Percentiles rank a stretch among this genome's conserved stretches.
Evolutionary conservation across 64 coral and sea anemone genomes (phyloP).

Genomic region (Montipora cactus): DNA sequence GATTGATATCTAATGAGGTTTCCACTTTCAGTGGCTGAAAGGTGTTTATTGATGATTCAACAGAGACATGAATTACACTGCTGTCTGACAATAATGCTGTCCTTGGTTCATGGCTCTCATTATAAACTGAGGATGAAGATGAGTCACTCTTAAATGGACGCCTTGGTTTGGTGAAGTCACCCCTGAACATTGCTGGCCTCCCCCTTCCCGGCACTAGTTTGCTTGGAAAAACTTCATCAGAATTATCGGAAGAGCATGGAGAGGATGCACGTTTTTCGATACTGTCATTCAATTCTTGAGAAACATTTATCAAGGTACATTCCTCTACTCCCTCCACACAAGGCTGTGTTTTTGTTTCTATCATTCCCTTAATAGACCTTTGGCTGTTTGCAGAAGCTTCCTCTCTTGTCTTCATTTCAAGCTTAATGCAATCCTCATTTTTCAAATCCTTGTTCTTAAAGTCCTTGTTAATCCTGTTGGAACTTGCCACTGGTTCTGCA

Average conservation of each 20-base stretch:
- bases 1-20: neutral
- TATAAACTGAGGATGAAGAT: neutral
- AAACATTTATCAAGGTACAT: neutral
- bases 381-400: neutral
- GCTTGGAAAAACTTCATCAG: conserved; percentile 9
- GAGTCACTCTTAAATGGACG: conserved; percentile 27
- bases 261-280: neutral
- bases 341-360: neutral
- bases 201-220: neutral
- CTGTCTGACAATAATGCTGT: neutral
- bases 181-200: conserved; percentile 3
- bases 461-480: neutral
- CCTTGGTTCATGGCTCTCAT: neutral
- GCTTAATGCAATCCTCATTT: neutral
- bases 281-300: neutral
- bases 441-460: neutral
- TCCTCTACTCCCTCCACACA: neutral
- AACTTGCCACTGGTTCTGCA: neutral
- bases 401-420: neutral
- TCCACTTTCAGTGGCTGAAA: neutral
- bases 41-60: neutral
- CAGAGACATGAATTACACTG: neutral
- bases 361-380: neutral
- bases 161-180: conserved; percentile 20
- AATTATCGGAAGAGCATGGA: neutral